phyloP scores from a whole-genome alignment of 2,797 vertebrate genomes.

The Capromys pilorides region DNA sequence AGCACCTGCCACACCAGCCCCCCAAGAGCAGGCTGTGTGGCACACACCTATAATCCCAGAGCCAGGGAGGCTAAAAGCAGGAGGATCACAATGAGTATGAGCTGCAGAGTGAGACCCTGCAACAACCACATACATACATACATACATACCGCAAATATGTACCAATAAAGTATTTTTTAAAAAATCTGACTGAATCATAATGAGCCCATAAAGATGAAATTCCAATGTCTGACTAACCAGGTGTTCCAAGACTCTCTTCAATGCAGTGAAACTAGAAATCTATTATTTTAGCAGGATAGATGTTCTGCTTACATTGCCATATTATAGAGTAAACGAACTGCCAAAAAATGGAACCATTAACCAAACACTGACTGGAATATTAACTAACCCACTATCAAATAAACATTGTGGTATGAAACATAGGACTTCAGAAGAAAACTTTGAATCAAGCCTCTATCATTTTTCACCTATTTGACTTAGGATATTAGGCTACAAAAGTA shows the following conservation, averaged over 20 bases:
- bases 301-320: background rate
- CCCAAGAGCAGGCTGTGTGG: too few species aligned
- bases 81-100: too few species aligned
- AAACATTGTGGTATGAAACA: background rate
- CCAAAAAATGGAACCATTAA: background rate
- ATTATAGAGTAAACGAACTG: background rate
- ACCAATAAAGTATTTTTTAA: background rate
- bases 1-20: too few species aligned
- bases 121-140: too few species aligned
- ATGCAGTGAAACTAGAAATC: constrained; percentile 33
- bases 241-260: background rate
- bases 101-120: too few species aligned
- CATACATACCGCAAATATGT: background rate
- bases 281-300: background rate
- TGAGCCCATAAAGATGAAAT: background rate
- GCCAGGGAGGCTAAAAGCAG: too few species aligned
- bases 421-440: background rate
- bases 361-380: background rate
- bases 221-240: constrained; percentile 8
- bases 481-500: background rate
- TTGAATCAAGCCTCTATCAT: background rate
- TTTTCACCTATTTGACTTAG: background rate
- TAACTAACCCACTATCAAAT: constrained; percentile 3
- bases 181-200: background rate
- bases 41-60: too few species aligned